Percentiles rank a stretch among this genome's conserved stretches.
These are phyloP conservation scores for Eulithis testata DNA, from an alignment of 2,888 invertebrate genomes.

Conservation along the genomic window DNA sequence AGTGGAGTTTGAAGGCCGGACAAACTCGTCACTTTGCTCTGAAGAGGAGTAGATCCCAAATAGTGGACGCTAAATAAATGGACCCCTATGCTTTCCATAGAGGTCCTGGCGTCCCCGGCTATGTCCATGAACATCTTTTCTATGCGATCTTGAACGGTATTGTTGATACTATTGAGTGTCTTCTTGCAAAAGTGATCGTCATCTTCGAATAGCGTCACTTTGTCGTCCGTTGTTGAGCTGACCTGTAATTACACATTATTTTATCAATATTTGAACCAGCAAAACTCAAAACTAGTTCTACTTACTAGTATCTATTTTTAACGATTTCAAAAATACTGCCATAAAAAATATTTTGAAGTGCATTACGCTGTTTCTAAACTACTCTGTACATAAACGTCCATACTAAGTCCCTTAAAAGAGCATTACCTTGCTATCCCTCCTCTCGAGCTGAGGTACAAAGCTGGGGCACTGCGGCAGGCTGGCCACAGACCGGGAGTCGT, in stretches of 20 bases:
- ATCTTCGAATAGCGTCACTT: slow-evolving; percentile 71
- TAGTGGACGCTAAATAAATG: slow-evolving; percentile 91
- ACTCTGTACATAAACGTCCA: too few relatives aligned
- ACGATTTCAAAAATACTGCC: too few relatives aligned
- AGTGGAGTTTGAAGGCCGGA: slow-evolving; percentile 93
- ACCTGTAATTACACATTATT: slow-evolving; percentile 52
- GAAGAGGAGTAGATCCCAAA: slow-evolving; percentile 91
- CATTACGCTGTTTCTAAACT: too few relatives aligned
- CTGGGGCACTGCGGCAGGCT: slow-evolving; percentile 70
- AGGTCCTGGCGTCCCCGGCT: slow-evolving; percentile 81
- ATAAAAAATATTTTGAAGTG: too few relatives aligned
- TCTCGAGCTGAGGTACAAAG: slow-evolving; percentile 54
- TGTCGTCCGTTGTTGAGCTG: slow-evolving; percentile 64
- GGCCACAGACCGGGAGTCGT: slow-evolving; percentile 86
- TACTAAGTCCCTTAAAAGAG: neutral
- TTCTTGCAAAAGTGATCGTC: slow-evolving; percentile 73
- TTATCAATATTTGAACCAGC: neutral
- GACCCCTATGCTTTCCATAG: slow-evolving; percentile 81
- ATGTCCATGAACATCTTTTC: slow-evolving; percentile 93
- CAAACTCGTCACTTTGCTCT: slow-evolving; percentile 92
- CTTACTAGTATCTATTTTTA: too few relatives aligned
- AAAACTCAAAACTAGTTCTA: too few relatives aligned
- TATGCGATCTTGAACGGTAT: slow-evolving; percentile 93
- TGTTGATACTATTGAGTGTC: slow-evolving; percentile 75
- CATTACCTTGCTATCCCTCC: slow-evolving; percentile 69